phyloP scores from a whole-genome alignment of 2,888 invertebrate genomes.

The Pyrrhosoma nymphula region DNA sequence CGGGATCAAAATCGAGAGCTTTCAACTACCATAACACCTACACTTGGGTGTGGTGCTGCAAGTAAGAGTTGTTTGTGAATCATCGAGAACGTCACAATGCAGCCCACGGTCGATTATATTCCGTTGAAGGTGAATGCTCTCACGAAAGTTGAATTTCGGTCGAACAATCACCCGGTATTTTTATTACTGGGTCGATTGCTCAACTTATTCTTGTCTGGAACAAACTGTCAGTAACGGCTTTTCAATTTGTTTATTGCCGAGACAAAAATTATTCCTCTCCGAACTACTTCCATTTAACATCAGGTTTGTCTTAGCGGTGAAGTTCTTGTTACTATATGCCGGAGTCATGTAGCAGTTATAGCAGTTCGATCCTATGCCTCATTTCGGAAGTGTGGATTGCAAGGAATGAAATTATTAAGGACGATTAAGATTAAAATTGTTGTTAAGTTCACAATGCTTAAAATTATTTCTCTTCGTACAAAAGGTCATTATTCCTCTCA shows the following conservation, averaged over 20 bases:
- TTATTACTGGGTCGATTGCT: neutral
- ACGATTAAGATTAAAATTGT: too few species aligned
- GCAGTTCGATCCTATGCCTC: too few species aligned
- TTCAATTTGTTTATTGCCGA: neutral
- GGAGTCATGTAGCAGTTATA: too few species aligned
- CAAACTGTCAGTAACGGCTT: neutral
- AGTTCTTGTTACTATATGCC: too few species aligned
- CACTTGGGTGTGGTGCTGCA: neutral
- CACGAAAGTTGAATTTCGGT: neutral
- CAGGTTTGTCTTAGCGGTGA: too few species aligned
- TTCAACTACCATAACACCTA: neutral
- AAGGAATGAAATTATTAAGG: too few species aligned
- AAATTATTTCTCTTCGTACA: too few species aligned
- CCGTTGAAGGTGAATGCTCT: neutral
- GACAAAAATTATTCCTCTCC: too few species aligned
- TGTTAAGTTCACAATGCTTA: too few species aligned
- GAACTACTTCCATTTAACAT: too few species aligned
- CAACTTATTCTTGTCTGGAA: neutral
- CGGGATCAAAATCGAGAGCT: neutral
- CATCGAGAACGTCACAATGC: neutral
- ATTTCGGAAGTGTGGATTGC: too few species aligned
- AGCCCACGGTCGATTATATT: neutral
- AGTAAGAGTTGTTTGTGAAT: constrained; percentile 22
- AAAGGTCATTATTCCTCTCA: too few species aligned
- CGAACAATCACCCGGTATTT: neutral